A percentile compares a stretch with the other conserved stretches of the same genome.
phyloP scores from a whole-genome alignment of 2,797 vertebrate genomes.

The Pampus argenteus region DNA sequence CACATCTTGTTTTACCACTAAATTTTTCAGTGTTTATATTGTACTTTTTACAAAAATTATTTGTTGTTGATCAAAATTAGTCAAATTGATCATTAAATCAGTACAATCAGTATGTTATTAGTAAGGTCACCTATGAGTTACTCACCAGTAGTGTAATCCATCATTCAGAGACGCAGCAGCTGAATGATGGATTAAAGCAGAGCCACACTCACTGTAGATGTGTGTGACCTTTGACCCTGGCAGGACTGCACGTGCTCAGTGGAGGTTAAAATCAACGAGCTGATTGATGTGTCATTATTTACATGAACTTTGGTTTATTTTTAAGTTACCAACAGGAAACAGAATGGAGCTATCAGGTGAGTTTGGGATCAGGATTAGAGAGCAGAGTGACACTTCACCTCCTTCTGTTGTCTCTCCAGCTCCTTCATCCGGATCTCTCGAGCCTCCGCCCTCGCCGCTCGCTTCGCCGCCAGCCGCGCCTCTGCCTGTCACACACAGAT shows the following conservation, averaged over 20 bases:
- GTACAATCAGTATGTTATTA: too few species aligned
- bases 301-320: too few species aligned
- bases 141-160: background rate
- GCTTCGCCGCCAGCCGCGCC: conserved; percentile 91
- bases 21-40: too few species aligned
- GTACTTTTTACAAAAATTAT: too few species aligned
- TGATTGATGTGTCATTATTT: background rate
- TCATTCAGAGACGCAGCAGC: background rate
- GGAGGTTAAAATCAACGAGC: too few species aligned
- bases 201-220: background rate
- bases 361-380: background rate
- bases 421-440: conserved; percentile 96
- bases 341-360: too few species aligned
- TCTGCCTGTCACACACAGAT: conserved; percentile 86
- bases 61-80: too few species aligned
- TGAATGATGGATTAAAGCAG: background rate
- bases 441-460: conserved; percentile 92
- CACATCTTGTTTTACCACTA: too few species aligned
- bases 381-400: conserved; percentile 80
- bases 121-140: background rate
- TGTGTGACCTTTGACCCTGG: background rate
- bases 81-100: too few species aligned
- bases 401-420: conserved; percentile 94
- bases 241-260: background rate
- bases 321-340: too few species aligned